phyloP scores from a whole-genome alignment of 2,797 vertebrate genomes.

The Parauchenoglanis punctatus region DNA sequence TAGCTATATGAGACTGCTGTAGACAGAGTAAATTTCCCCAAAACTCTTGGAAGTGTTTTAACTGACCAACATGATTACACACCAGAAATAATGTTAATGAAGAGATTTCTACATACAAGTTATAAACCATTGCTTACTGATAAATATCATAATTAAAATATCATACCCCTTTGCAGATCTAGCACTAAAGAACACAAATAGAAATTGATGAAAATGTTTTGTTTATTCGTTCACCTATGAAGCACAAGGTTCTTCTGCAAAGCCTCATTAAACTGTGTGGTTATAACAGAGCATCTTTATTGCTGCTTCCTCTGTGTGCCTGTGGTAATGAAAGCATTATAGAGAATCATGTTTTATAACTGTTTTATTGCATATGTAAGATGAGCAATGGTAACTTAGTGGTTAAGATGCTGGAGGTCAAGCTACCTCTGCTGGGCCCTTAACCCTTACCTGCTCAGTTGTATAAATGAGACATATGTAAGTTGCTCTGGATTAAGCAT shows the following conservation, averaged over 20 bases:
- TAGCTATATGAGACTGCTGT: not conserved
- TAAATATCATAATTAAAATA: not conserved
- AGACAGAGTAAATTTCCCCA: not conserved
- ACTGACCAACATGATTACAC: not conserved
- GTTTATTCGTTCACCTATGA: not conserved
- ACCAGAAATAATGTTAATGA: not conserved
- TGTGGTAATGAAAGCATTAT: not conserved
- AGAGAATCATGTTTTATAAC: not conserved
- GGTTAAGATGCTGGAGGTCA: no score
- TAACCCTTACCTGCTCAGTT: no score
- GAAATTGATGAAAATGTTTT: not conserved
- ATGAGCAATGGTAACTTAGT: no score
- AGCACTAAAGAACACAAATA: not conserved
- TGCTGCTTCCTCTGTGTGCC: conserved; percentile 18
- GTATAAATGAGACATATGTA: no score
- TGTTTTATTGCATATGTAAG: not conserved
- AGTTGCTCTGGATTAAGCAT: no score
- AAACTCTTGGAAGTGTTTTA: not conserved
- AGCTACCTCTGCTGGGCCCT: no score
- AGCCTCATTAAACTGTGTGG: not conserved
- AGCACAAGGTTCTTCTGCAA: not conserved
- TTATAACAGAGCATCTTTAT: not conserved
- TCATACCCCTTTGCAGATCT: not conserved
- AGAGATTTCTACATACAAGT: not conserved
- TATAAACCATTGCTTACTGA: no score